Evolutionary conservation across 2,888 invertebrate genomes (phyloP).

Genomic region (Dolomedes plantarius): DNA sequence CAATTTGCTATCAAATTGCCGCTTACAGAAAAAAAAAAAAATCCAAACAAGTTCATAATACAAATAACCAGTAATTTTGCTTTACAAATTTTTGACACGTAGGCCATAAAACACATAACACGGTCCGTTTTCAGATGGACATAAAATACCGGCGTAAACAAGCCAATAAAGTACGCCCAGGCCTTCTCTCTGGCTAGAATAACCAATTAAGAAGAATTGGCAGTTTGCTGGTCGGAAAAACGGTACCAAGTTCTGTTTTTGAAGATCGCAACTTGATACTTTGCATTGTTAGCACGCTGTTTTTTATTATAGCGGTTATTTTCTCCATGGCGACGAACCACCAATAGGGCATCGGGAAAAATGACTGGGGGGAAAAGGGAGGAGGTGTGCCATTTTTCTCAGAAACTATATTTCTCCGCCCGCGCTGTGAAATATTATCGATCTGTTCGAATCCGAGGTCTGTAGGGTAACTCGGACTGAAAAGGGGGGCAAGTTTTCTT

Average conservation of each 20-base stretch:
- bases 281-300: slow-evolving; percentile 6
- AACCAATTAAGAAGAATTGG: slow-evolving; percentile 41
- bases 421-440: not conserved
- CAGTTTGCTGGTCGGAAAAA: not conserved
- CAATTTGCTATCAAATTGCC: too few species aligned
- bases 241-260: not conserved
- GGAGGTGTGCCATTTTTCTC: not conserved
- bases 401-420: not conserved
- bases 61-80: too few species aligned
- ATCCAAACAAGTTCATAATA: too few species aligned
- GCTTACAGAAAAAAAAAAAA: too few species aligned
- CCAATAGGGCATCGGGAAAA: slow-evolving; percentile 19
- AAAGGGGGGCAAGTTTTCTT: not conserved
- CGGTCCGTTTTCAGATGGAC: not conserved
- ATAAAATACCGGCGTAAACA: slow-evolving; percentile 26
- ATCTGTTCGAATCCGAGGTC: not conserved
- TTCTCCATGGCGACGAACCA: slow-evolving; percentile 50
- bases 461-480: not conserved
- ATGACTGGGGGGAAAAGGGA: not conserved
- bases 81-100: not conserved
- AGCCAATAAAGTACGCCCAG: slow-evolving; percentile 29
- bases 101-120: not conserved
- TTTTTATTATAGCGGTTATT: slow-evolving; percentile 48
- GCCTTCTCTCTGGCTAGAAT: slow-evolving; percentile 6
- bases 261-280: slow-evolving; percentile 11